These are phyloP conservation scores for Tretioscincus oriximinensis DNA, from an alignment of 2,113 vertebrate genomes.

Conservation along the genomic window DNA sequence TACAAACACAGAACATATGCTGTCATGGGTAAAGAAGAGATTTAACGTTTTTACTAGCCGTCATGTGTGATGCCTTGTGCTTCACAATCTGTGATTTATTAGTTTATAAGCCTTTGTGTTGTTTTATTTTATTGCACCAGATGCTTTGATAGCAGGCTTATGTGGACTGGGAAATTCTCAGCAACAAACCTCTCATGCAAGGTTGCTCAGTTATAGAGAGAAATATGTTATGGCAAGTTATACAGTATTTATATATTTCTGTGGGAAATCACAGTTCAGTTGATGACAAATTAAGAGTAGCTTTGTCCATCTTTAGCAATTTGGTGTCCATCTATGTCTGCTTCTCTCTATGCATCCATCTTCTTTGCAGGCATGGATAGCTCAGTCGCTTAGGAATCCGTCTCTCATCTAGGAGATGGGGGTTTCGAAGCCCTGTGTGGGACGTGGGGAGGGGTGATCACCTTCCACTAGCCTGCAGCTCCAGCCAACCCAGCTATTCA, in stretches of 20 bases:
- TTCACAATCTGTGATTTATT: slow-evolving; percentile 50
- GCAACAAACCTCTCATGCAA: slow-evolving; percentile 49
- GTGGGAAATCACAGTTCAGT: neutral
- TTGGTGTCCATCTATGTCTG: neutral
- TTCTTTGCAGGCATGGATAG: too few species aligned
- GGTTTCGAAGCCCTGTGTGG: too few species aligned
- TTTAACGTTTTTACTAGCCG: slow-evolving; percentile 58
- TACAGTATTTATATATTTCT: neutral
- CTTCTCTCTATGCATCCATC: neutral
- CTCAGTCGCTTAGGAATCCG: too few species aligned
- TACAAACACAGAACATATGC: slow-evolving; percentile 55
- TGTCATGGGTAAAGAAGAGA: slow-evolving; percentile 39
- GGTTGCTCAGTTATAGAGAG: neutral
- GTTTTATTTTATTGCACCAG: slow-evolving; percentile 38
- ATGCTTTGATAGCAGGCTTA: slow-evolving; percentile 44
- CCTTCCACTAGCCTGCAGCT: too few species aligned
- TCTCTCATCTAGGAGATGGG: too few species aligned
- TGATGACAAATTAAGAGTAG: neutral
- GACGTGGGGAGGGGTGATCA: too few species aligned
- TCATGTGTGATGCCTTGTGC: slow-evolving; percentile 44
- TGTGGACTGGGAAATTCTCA: slow-evolving; percentile 37
- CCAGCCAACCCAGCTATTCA: too few species aligned
- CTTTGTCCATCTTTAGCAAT: neutral
- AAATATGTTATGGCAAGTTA: neutral
- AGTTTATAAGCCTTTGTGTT: slow-evolving; percentile 26